These are phyloP conservation scores for Promerops cafer DNA, from an alignment of 2,113 vertebrate species.

Conservation along the genomic window DNA sequence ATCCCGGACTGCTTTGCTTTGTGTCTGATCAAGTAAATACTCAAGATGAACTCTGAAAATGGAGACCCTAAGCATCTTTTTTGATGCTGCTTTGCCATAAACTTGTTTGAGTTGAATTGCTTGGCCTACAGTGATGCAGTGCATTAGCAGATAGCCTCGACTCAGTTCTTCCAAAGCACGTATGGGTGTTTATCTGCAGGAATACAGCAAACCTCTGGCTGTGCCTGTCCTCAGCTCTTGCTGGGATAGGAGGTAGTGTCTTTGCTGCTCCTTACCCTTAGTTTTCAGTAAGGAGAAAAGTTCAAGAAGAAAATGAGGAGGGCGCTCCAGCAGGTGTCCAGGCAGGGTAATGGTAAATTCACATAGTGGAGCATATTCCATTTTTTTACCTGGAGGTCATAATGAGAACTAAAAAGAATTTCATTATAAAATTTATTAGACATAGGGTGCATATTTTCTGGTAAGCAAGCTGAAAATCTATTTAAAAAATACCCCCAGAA, in stretches of 20 bases:
- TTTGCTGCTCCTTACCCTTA: not conserved
- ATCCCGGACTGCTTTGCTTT: not conserved
- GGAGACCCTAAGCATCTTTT: not conserved
- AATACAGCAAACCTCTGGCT: not conserved
- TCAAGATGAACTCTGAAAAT: not conserved
- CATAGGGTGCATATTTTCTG: not conserved
- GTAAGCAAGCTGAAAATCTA: not conserved
- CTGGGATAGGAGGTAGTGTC: not conserved
- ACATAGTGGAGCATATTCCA: accelerated
- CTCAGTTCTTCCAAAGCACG: not conserved
- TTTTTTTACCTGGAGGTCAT: not conserved
- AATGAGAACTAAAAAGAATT: not conserved
- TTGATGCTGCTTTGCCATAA: not conserved
- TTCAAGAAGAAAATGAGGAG: not conserved
- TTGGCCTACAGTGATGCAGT: not conserved
- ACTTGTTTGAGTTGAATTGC: not conserved
- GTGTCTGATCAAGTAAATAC: not conserved
- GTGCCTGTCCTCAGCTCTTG: not conserved
- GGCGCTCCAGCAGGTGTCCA: not conserved
- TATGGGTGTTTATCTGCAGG: not conserved
- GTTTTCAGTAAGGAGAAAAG: not conserved
- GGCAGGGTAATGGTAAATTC: not conserved
- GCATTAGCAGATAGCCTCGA: not conserved
- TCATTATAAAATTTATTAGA: not conserved
- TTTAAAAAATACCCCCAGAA: accelerated